Conservation (phyloP, 2,888 invertebrate species). For the Athalia cordata region DNA sequence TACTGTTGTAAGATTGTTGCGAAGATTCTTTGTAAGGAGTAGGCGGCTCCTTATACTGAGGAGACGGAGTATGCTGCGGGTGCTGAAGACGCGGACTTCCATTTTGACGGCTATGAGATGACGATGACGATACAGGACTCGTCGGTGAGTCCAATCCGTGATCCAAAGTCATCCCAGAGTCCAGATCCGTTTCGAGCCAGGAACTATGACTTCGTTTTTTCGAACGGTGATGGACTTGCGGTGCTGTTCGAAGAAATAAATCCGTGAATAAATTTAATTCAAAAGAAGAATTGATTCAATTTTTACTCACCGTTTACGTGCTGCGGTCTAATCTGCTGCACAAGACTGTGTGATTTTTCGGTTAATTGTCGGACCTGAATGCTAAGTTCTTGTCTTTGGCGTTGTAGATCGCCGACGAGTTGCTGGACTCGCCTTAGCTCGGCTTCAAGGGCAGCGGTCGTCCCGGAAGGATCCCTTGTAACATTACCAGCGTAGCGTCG, state of each 20-base stretch:
- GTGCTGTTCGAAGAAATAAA: conserved; percentile 51
- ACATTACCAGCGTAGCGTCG: conserved; percentile 74
- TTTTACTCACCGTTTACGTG: conserved; percentile 31
- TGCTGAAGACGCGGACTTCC: conserved; percentile 55
- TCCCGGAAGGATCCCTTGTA: conserved; percentile 69
- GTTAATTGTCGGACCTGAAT: conserved; percentile 90
- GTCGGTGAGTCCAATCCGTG: conserved; percentile 77
- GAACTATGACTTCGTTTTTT: conserved; percentile 81
- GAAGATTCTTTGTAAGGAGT: conserved; percentile 53
- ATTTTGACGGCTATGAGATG: conserved; percentile 61
- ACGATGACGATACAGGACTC: conserved; percentile 58
- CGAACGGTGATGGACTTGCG: conserved; percentile 64
- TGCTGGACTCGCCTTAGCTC: conserved; percentile 90
- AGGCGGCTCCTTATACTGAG: conserved; percentile 58
- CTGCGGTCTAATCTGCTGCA: conserved; percentile 77
- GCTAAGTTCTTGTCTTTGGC: conserved; percentile 90
- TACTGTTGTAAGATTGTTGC: conserved; percentile 59
- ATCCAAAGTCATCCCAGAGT: conserved; percentile 86
- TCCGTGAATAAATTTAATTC: not conserved
- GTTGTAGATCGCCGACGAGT: conserved; percentile 89
- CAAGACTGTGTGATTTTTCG: conserved; percentile 84
- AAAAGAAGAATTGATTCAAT: not conserved
- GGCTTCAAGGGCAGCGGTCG: conserved; percentile 83
- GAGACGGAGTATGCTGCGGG: conserved; percentile 47
- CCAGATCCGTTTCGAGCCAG: conserved; percentile 94